phyloP scores from a whole-genome alignment of 2,797 vertebrate genomes.

The Arrhamphus sclerolepis region DNA sequence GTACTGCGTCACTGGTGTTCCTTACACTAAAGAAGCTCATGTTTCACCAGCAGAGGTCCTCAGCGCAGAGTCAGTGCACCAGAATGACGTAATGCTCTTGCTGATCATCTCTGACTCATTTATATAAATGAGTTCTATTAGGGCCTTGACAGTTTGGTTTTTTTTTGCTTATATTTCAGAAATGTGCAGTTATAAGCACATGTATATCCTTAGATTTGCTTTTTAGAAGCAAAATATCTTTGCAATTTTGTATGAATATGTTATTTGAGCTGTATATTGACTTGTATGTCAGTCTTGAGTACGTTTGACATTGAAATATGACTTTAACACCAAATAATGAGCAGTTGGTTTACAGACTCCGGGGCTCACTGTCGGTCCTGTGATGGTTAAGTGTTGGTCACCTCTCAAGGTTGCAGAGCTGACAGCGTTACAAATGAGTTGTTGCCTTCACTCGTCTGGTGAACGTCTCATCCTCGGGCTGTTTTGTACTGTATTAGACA shows the following conservation, averaged over 20 bases:
- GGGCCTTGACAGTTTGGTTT: conserved; percentile 9
- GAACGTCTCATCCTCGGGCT: conserved; percentile 26
- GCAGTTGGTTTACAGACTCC: conserved; percentile 21
- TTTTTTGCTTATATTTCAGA: conserved; percentile 16
- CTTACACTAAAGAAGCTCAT: conserved; percentile 9
- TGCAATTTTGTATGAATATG: not conserved
- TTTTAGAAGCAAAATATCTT: conserved; percentile 6
- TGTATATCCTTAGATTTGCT: conserved; percentile 14
- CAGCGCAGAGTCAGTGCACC: conserved; percentile 30
- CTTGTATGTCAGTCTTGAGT: too few species aligned
- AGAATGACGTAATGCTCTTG: conserved; percentile 64
- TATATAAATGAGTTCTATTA: conserved; percentile 23
- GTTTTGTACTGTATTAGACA: conserved; percentile 16
- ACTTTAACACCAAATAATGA: conserved; percentile 15
- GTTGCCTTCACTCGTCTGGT: conserved; percentile 23
- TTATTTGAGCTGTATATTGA: conserved; percentile 4
- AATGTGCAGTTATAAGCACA: conserved; percentile 27
- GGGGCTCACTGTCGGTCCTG: conserved; percentile 10
- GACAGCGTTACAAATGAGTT: conserved; percentile 38
- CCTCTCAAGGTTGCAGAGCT: conserved; percentile 18
- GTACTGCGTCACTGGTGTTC: conserved; percentile 29
- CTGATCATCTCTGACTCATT: not conserved
- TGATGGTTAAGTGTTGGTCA: conserved; percentile 7
- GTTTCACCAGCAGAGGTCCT: conserved; percentile 72
- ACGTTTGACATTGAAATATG: conserved; percentile 11